Base-by-base conservation (phyloP, 2,888 invertebrate genomes). In the Pemphredon lugubris region DNA sequence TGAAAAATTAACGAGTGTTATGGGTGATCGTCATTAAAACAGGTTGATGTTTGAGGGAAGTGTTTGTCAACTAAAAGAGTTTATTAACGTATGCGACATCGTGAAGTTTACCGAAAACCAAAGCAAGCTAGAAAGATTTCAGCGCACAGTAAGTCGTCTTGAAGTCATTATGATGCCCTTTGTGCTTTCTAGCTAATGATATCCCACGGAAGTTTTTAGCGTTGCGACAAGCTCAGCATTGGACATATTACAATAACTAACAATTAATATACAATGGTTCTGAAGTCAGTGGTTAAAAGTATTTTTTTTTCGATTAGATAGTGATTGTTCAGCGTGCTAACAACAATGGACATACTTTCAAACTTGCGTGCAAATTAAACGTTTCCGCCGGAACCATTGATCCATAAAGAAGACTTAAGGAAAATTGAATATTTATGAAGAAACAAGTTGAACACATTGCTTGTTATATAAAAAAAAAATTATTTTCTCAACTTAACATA, bases 401-500 rank as follows among this genome's bases (percentile, higher is more conserved):
- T 68, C 58, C 71, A 58, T 71, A 73, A 78, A 75, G 63, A 82
- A 77, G 79, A 79, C 70, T 75, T 73, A 76, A 73, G 57, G 68
- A 34, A 75, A 81, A 75, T 63, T 69, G 71, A 63, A 77, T 78
- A 80, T 79, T 78, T 81, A 82, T 75, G 82, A 69, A 77, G 63
- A 69, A 73, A 79, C 73, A 74, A 79, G 78, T 80, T 74, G 72
- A 81, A 84, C 73, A 82, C 76, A 83, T 82, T 84, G 83, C 84
- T 85, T 86, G 83, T 86, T 84, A 87, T 84, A 82, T 84, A 86
- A 82, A 80, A 82, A 84, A n/a, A 83, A 82, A 87, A 86, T 89
- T 89, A 89, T 89, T 89, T 89, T 89, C 89, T 88, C 89, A 88
- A 86, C 84, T 79, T 89, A 87, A 88, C 77, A 75, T 85, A 79